These are phyloP conservation scores for Xylota sylvarum DNA, from an alignment of 2,888 invertebrate genomes.

Conservation along the genomic window DNA sequence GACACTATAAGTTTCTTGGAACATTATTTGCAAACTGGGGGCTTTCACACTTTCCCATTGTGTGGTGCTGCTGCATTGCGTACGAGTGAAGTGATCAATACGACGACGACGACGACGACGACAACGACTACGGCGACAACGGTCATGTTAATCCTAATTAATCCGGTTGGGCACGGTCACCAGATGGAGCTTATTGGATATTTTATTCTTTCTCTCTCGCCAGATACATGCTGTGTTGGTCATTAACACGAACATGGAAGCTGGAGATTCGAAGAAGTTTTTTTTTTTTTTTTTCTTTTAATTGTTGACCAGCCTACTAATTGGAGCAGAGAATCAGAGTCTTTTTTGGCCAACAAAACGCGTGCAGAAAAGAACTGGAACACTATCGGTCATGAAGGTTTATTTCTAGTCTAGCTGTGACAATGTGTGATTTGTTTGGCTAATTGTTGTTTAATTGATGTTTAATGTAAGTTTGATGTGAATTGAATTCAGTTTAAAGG, in stretches of 20 bases:
- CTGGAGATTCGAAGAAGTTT: constrained; percentile 28
- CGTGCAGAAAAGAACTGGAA: constrained; percentile 27
- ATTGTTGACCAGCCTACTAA: constrained; percentile 33
- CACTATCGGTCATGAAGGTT: neutral
- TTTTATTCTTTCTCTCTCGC: constrained; percentile 11
- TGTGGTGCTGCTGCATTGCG: constrained; percentile 3
- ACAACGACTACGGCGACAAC: constrained; percentile 11
- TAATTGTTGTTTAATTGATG: constrained; percentile 36
- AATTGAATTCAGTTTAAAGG: neutral
- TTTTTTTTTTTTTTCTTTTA: neutral
- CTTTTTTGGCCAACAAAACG: constrained; percentile 9
- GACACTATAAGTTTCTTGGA: constrained; percentile 55
- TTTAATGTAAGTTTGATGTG: constrained; percentile 34
- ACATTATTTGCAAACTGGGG: constrained; percentile 45
- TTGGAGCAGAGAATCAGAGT: constrained; percentile 40
- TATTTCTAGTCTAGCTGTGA: constrained; percentile 7
- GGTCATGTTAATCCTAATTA: constrained; percentile 69
- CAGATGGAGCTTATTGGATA: constrained; percentile 51
- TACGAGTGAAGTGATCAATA: constrained; percentile 50
- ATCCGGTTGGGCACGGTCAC: constrained; percentile 55
- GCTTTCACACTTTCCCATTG: constrained; percentile 74
- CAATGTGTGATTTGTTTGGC: constrained; percentile 16
- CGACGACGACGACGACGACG: constrained; percentile 6
- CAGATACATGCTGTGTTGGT: constrained; percentile 1
- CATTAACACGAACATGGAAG: constrained; percentile 50